Base-by-base conservation (phyloP, 1,140 invertebrate species). In the Littorina saxatilis region DNA sequence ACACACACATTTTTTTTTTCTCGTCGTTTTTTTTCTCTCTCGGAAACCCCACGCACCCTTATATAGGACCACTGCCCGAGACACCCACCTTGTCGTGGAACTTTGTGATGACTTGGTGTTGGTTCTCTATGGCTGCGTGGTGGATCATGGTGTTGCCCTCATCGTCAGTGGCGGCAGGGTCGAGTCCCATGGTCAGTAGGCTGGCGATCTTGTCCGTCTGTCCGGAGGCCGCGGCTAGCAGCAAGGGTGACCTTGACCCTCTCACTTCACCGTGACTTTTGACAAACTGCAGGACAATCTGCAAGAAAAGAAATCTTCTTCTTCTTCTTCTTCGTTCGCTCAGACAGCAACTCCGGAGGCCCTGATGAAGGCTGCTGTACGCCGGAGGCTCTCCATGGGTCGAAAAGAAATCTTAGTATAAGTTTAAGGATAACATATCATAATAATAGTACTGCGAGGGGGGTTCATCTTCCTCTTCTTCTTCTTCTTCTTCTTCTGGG, bases 121-220 rank as follows among this genome's bases (percentile, higher is more conserved):
- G 91, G 52, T 93, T 93, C 68, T 92, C 89, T 80, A 93, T 89
- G 27, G 94, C 93, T 9, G 95, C 94, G 50, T 94, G 87, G 85
- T 95, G 95, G 50, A 95, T 87, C 72, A 91, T 87, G n/a, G 83
- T 86, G 58, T 90, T 91, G n/a, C 84, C 89, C 82, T 95, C 92
- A 3, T 93, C 89, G 15, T 91, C 87, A 5, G 89, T 91, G 52
- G 91, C 93, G 43, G 40, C 90, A 29, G 84, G 90, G 84, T 88
- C 85, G 74, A 90, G 80, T 79, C 79, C 90, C 87, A 87, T 85
- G 86, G 85, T 40, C 32, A 88, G 70, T 1, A 89, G 77, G 23
- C 82, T 82, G 13, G 86, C 58, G 13, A 90, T 85, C 82, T 88
- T 88, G 17, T 89, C 84, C 35, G 52, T 70, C 23, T 84, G 72